A percentile compares a stretch with the other conserved stretches of the same genome.
phyloP scores from a whole-genome alignment of 2,888 invertebrate genomes.

The Folsomia candida region DNA sequence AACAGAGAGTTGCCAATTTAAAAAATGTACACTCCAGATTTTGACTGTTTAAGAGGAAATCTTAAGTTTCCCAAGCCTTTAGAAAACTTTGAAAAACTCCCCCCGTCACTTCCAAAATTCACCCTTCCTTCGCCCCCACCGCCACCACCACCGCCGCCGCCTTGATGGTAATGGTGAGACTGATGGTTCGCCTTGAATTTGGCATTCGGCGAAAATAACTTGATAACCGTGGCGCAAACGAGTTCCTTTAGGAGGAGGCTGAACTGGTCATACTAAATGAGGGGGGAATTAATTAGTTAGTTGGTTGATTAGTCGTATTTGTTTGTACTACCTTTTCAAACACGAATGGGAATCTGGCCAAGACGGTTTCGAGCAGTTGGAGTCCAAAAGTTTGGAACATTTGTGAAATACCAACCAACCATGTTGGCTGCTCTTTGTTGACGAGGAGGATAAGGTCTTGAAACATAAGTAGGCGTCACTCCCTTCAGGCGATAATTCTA shows the following conservation, averaged over 20 bases:
- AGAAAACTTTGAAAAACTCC: too few species aligned
- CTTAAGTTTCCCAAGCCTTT: too few species aligned
- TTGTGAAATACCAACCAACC: constrained; percentile 93
- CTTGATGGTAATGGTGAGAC: constrained; percentile 63
- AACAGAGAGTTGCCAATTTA: too few species aligned
- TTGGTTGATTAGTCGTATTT: too few species aligned
- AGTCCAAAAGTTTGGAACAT: constrained; percentile 96
- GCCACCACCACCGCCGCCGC: constrained; percentile 11
- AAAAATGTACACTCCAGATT: too few species aligned
- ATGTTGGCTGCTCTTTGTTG: constrained; percentile 92
- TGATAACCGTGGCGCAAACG: constrained; percentile 96
- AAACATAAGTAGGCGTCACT: constrained; percentile 92
- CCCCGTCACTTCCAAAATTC: too few species aligned
- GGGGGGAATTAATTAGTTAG: constrained; percentile 17
- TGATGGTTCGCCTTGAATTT: constrained; percentile 73
- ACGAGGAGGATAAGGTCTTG: constrained; percentile 95
- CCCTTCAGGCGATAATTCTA: constrained; percentile 72
- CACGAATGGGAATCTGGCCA: constrained; percentile 79
- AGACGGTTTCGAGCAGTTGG: constrained; percentile 88
- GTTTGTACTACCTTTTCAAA: constrained; percentile 72
- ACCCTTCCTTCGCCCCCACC: too few species aligned
- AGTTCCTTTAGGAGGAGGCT: constrained; percentile 91
- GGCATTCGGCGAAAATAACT: constrained; percentile 97
- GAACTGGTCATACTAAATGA: constrained; percentile 83
- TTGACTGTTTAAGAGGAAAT: too few species aligned